Conservation (phyloP, 1,140 invertebrate genomes). For the Bombus picipes region DNA sequence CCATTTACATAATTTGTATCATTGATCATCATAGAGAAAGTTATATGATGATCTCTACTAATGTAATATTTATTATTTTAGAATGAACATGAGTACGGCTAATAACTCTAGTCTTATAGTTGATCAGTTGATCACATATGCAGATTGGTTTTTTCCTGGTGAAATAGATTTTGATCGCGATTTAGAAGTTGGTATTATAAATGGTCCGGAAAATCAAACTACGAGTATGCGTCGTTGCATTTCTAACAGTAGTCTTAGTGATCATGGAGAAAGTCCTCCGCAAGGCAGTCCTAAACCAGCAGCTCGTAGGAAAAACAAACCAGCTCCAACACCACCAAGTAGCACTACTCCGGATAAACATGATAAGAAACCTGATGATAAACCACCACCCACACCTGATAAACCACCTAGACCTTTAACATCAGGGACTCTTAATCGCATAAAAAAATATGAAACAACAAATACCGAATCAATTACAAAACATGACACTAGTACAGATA, state of each 20-base stretch:
- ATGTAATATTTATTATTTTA: constrained; percentile 73
- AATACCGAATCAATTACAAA: constrained; percentile 68
- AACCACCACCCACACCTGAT: constrained; percentile 82
- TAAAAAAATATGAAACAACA: constrained; percentile 74
- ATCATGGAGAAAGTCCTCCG: constrained; percentile 86
- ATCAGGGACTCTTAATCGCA: constrained; percentile 76
- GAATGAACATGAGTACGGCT: constrained; percentile 93
- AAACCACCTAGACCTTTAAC: constrained; percentile 84
- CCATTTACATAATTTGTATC: neutral
- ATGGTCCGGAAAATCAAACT: constrained; percentile 72
- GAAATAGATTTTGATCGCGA: constrained; percentile 85
- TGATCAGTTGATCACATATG: constrained; percentile 92
- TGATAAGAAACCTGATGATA: constrained; percentile 76
- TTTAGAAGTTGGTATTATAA: constrained; percentile 76
- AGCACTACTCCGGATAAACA: constrained; percentile 77
- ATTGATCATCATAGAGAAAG: neutral
- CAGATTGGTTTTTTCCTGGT: constrained; percentile 93
- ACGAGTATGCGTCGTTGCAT: constrained; percentile 85
- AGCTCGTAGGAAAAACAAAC: constrained; percentile 87
- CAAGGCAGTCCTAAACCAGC: constrained; percentile 89
- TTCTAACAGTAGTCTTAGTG: constrained; percentile 86
- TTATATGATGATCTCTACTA: constrained; percentile 18
- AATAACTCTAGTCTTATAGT: constrained; percentile 91
- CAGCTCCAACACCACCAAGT: constrained; percentile 86
- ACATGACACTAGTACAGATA: constrained; percentile 58